Conservation (phyloP, 1,140 invertebrate genomes). For the Penaeus chinensis region DNA sequence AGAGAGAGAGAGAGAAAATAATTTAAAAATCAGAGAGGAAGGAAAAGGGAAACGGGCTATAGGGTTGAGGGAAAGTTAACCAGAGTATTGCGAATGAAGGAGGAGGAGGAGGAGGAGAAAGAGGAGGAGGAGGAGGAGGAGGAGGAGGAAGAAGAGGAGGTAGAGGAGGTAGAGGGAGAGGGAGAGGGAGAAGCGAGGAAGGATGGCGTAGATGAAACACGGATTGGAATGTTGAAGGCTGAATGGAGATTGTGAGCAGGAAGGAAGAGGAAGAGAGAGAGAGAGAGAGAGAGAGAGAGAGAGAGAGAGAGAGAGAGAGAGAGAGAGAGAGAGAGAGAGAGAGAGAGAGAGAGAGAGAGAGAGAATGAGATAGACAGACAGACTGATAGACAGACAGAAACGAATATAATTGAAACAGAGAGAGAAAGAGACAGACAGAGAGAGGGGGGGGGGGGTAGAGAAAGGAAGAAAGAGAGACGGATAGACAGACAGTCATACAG, state of each 20-base stretch:
- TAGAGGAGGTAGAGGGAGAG: background rate
- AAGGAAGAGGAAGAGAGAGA: background rate
- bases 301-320: no score
- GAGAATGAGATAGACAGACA: no score
- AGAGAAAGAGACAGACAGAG: no score
- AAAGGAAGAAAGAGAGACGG: no score
- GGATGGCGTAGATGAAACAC: background rate
- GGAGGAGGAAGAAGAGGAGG: background rate
- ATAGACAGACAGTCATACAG: no score
- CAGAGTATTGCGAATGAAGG: background rate
- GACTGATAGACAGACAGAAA: no score
- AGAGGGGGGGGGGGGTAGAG: no score
- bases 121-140: background rate
- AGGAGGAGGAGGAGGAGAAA: background rate
- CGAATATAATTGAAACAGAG: no score
- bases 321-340: no score
- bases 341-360: no score
- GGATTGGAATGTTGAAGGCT: background rate
- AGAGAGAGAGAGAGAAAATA: conserved; percentile 25
- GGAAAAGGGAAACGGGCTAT: background rate
- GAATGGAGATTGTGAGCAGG: background rate
- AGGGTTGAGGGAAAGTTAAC: background rate
- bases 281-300: background rate
- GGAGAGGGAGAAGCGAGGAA: conserved; percentile 1
- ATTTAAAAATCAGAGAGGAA: background rate